These are phyloP conservation scores for Mylabris phalerata DNA, from an alignment of 1,140 invertebrate species.

Conservation along the genomic window DNA sequence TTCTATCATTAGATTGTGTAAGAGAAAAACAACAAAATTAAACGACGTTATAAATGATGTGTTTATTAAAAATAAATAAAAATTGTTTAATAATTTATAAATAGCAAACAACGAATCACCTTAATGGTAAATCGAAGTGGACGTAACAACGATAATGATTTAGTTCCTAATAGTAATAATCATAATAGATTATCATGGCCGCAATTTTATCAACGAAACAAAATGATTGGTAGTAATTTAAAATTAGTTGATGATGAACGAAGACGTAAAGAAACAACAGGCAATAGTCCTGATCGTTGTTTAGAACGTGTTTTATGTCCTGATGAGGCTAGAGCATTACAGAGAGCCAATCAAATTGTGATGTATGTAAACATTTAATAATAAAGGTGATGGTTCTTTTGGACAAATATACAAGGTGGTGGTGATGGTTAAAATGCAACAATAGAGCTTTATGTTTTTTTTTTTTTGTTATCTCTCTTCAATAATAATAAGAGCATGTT, in stretches of 20 bases:
- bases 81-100: too few relatives aligned
- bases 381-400: background rate
- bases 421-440: too few relatives aligned
- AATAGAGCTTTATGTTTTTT: background rate
- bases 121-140: conserved; percentile 27
- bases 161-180: conserved; percentile 30
- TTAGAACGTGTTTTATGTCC: conserved; percentile 53
- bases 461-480: background rate
- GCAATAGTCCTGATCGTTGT: conserved; percentile 25
- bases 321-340: conserved; percentile 70
- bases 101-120: conserved; percentile 39
- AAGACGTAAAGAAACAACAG: conserved; percentile 29
- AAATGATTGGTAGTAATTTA: conserved; percentile 4
- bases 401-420: background rate
- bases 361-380: conserved; percentile 57
- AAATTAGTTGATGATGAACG: conserved; percentile 23
- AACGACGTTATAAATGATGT: too few relatives aligned
- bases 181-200: conserved; percentile 38
- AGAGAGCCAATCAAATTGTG: conserved; percentile 75
- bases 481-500: background rate
- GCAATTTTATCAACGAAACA: conserved; percentile 37
- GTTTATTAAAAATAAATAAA: too few relatives aligned
- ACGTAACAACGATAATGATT: conserved; percentile 28
- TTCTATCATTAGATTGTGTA: too few relatives aligned
- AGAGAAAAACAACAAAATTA: too few relatives aligned